Conservation (phyloP, 1,140 invertebrate species). For the Adoxophyes honmai region DNA sequence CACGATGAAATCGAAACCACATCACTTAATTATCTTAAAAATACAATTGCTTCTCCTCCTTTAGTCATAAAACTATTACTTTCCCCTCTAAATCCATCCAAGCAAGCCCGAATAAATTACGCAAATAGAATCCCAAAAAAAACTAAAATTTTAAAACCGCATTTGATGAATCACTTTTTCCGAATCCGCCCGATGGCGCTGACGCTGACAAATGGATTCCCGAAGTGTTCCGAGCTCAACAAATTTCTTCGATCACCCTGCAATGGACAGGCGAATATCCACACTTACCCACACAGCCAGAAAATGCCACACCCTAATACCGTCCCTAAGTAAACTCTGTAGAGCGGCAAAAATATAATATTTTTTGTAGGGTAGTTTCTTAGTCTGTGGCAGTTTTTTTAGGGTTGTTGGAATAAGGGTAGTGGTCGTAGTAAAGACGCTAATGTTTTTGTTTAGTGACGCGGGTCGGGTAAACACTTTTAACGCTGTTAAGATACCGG, state of each 20-base stretch:
- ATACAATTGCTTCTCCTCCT: too few relatives aligned
- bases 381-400: neutral
- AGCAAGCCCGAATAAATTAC: neutral
- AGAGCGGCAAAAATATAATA: too few relatives aligned
- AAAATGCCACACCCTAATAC: neutral
- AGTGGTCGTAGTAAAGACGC: conserved; percentile 6
- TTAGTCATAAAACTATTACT: too few relatives aligned
- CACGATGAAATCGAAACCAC: too few relatives aligned
- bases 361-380: neutral
- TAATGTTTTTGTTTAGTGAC: conserved; percentile 14
- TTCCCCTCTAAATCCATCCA: too few relatives aligned
- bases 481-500: conserved; percentile 5
- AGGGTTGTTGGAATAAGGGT: neutral
- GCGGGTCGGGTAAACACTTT: conserved; percentile 12
- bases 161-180: conserved; percentile 13
- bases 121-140: conserved; percentile 11
- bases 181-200: conserved; percentile 6
- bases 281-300: neutral
- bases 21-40: too few relatives aligned
- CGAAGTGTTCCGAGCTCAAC: conserved; percentile 11
- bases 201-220: conserved; percentile 6
- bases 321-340: too few relatives aligned
- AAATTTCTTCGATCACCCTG: conserved; percentile 14
- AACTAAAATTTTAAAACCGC: conserved; percentile 12
- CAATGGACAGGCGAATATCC: conserved; percentile 9